Base-by-base conservation (phyloP, 2,113 vertebrate species). In the Callipepla californica region DNA sequence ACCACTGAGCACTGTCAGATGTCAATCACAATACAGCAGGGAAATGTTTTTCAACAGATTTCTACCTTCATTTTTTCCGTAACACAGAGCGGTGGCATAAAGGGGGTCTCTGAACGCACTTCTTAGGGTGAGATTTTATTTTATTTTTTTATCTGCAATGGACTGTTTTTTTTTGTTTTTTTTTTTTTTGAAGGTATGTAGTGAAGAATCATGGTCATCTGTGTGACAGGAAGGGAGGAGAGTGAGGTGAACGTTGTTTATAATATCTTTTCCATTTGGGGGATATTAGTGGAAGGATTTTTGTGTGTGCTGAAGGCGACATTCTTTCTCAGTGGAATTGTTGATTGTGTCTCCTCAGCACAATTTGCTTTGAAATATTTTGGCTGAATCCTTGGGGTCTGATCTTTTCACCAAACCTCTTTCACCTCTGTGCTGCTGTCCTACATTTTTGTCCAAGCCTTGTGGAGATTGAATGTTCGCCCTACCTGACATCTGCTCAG, bases 11-110 rank as follows among this genome's bases (percentile, higher is more conserved):
- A 94, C 97, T 97, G 97, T 98, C 97, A 98, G 97, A 97, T 97
- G 97, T 98, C 98, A 97, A 95, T 97, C 97, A 97, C 97, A 97
- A 98, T 98, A 96, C 97, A 95, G 97, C 97, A 93, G 97, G 97
- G 96, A 97, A 96, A 97, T 97, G 98, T 98, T 98, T 98, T 98
- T 97, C 97, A 97, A 96, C 96, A 96, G 97, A 97, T 97, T 98
- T 97, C 96, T 97, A 95, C 96, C 97, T 97, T 95, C 96, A 97
- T 97, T 97, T 97, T 97, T 96, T 87, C 73, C 95, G 90, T 96
- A 96, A 96, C 96, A 97, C 90, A 97, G 96, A 97, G 94, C 48
- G 26, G 88, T 94, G 96, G 95, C 93, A 98, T 97, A 97, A 97
- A 97, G 97, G 96, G 73, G 78, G 85, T 89, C 95, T 95, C 95